phyloP scores from a whole-genome alignment of 1,140 invertebrate species.

The Brachionus paranguensis region DNA sequence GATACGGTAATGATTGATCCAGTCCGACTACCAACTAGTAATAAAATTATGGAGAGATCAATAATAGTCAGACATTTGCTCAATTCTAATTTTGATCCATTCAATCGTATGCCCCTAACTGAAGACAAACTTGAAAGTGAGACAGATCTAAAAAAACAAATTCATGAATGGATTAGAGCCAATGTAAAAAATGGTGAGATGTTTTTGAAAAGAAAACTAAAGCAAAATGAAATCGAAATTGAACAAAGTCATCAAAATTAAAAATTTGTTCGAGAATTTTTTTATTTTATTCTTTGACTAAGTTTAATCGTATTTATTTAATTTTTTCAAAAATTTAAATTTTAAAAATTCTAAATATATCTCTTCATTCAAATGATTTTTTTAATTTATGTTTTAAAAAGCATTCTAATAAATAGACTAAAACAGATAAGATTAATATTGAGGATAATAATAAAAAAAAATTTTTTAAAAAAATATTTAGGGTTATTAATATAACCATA shows the following conservation, averaged over 20 bases:
- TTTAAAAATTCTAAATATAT: background rate
- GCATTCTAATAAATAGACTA: no score
- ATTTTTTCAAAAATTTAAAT: background rate
- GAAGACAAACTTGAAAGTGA: slow-evolving; percentile 74
- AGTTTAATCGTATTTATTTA: background rate
- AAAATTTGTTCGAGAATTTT: background rate
- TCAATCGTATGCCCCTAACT: slow-evolving; percentile 83
- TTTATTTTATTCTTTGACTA: background rate
- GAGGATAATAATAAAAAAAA: no score
- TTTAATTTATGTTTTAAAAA: background rate
- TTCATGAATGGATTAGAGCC: slow-evolving; percentile 16
- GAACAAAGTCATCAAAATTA: slow-evolving; percentile 31
- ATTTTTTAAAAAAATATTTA: no score
- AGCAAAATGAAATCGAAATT: slow-evolving; percentile 15
- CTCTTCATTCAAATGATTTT: background rate
- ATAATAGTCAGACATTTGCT: slow-evolving; percentile 85
- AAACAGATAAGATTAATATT: no score
- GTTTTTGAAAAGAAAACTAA: slow-evolving; percentile 7
- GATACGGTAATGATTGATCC: slow-evolving; percentile 94
- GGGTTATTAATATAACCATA: no score
- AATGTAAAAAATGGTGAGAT: slow-evolving; percentile 38
- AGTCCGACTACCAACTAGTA: slow-evolving; percentile 76
- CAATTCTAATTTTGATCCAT: slow-evolving; percentile 92
- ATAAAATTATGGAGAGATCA: slow-evolving; percentile 87
- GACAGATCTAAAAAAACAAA: background rate